These are phyloP conservation scores for Diabrotica balteata DNA, from an alignment of 2,888 invertebrate species.

Conservation along the genomic window DNA sequence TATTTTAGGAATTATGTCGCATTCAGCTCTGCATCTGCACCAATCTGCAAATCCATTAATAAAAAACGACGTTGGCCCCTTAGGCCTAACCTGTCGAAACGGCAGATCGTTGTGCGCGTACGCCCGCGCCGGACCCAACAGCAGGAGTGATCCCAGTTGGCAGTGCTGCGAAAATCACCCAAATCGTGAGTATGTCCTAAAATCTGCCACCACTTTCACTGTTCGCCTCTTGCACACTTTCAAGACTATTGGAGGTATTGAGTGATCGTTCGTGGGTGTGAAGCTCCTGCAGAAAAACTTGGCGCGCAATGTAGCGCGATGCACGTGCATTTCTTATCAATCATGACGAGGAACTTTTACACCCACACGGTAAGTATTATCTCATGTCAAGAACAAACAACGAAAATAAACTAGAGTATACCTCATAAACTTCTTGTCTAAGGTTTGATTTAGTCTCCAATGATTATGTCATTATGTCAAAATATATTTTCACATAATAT, in stretches of 20 bases:
- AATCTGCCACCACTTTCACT: slow-evolving; percentile 24
- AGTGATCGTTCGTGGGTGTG: not conserved
- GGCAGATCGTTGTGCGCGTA: slow-evolving; percentile 16
- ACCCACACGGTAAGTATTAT: slow-evolving; percentile 53
- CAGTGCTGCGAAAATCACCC: slow-evolving; percentile 42
- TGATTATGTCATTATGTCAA: too few species aligned
- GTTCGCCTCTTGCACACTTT: slow-evolving; percentile 20
- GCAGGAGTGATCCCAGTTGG: slow-evolving; percentile 32
- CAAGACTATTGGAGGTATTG: slow-evolving; percentile 12
- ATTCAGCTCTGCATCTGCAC: slow-evolving; percentile 1
- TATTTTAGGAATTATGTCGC: not conserved
- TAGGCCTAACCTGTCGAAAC: slow-evolving; percentile 32
- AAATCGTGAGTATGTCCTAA: slow-evolving; percentile 34
- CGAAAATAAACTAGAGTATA: too few species aligned
- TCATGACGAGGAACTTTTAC: slow-evolving; percentile 55
- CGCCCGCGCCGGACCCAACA: slow-evolving; percentile 18
- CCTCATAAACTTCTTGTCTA: too few species aligned
- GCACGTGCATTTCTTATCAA: slow-evolving; percentile 35
- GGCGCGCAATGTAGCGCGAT: slow-evolving; percentile 41
- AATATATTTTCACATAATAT: too few species aligned
- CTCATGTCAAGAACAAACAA: too few species aligned
- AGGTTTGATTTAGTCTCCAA: too few species aligned
- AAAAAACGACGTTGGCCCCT: not conserved
- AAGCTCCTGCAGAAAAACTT: slow-evolving; percentile 11
- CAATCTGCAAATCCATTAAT: not conserved